A percentile compares a stretch with the other conserved stretches of the same genome.
Evolutionary conservation across 2,797 vertebrate genomes (phyloP).

Genomic region (Dendrocincla fuliginosa): DNA sequence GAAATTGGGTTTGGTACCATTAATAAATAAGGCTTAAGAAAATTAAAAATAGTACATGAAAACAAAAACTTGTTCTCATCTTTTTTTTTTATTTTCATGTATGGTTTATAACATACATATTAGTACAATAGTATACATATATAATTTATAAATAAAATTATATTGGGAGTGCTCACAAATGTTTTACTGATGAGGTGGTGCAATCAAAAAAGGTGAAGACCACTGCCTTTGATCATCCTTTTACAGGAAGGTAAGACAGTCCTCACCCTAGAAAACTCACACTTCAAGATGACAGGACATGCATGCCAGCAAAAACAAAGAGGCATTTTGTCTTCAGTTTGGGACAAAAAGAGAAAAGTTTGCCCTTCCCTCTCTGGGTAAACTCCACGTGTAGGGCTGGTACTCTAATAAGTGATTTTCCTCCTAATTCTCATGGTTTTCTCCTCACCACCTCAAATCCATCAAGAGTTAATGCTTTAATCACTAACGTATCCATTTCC

Average conservation of each 20-base stretch:
- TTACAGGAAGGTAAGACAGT: neutral
- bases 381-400: neutral
- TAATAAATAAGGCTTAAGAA: neutral
- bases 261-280: neutral
- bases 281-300: neutral
- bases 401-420: neutral
- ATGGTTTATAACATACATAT: neutral
- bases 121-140: neutral
- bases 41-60: neutral
- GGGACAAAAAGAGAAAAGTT: neutral
- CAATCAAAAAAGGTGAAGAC: neutral
- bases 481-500: neutral
- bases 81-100: neutral
- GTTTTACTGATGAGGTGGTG: neutral
- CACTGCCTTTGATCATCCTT: neutral
- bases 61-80: neutral
- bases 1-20: neutral
- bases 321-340: neutral
- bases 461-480: neutral
- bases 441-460: neutral
- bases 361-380: neutral
- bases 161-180: neutral
- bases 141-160: neutral
- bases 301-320: neutral
- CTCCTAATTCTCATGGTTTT: neutral